Conservation (phyloP, 2,888 invertebrate genomes). For the Aphidius colemani region DNA sequence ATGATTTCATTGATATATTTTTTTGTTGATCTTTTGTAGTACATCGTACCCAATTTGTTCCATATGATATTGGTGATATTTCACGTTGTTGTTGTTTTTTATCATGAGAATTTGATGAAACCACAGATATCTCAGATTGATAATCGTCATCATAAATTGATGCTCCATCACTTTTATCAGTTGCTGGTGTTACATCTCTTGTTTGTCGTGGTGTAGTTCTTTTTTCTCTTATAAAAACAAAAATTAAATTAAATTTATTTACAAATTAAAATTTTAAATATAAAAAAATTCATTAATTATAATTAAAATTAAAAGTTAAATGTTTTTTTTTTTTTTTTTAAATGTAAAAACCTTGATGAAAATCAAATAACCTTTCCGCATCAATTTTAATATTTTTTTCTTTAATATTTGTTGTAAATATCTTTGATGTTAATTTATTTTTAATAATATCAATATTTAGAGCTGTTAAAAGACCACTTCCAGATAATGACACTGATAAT, state of each 20-base stretch:
- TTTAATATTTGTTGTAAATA: constrained; percentile 15
- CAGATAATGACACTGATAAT: constrained; percentile 46
- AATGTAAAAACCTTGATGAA: constrained; percentile 26
- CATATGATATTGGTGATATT: constrained; percentile 43
- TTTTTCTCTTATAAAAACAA: not conserved
- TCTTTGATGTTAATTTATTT: too few species aligned
- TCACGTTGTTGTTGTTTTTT: constrained; percentile 27
- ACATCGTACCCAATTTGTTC: constrained; percentile 43
- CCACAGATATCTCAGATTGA: constrained; percentile 41
- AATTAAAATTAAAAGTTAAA: too few species aligned
- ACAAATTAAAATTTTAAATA: too few species aligned
- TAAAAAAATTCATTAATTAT: not conserved
- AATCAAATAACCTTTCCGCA: constrained; percentile 14
- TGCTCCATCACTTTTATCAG: constrained; percentile 42
- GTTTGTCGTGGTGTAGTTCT: constrained; percentile 19
- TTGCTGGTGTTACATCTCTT: constrained; percentile 21
- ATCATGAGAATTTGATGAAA: constrained; percentile 9
- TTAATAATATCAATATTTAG: constrained; percentile 26
- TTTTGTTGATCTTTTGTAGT: constrained; percentile 38
- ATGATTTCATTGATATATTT: constrained; percentile 41
- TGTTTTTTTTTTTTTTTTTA: not conserved
- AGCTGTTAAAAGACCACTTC: constrained; percentile 37
- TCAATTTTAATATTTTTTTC: not conserved
- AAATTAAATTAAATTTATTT: not conserved
- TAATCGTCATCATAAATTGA: constrained; percentile 41